Conservation (phyloP, 2,797 vertebrate species). For the Heterohyrax brucei region DNA sequence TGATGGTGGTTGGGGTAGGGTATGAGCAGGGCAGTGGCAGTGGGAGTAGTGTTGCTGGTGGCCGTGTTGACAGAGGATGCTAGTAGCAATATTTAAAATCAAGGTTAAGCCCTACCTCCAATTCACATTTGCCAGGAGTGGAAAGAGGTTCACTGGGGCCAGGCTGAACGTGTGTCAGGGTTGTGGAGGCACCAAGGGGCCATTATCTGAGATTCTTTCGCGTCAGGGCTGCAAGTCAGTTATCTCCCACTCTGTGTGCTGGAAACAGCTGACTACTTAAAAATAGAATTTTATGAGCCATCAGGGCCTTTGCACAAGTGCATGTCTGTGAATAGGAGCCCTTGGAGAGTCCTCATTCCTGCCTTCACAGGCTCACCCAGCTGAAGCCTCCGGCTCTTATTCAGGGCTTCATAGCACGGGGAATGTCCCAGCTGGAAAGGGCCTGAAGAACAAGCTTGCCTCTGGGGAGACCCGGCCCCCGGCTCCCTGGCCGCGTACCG, state of each 20-base stretch:
- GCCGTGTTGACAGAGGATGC: not conserved
- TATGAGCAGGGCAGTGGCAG: not conserved
- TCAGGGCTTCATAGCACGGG: not conserved
- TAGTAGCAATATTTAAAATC: not conserved
- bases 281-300: slow-evolving; percentile 76
- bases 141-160: not conserved
- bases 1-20: not conserved
- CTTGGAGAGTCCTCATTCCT: not conserved
- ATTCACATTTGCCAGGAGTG: not conserved
- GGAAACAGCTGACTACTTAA: slow-evolving; percentile 66
- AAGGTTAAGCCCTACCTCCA: not conserved
- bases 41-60: not conserved
- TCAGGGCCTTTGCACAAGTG: slow-evolving; percentile 64
- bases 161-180: not conserved
- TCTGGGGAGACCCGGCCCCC: not conserved
- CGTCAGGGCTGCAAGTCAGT: not conserved
- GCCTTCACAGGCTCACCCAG: not conserved
- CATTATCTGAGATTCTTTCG: slow-evolving; percentile 28
- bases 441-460: not conserved
- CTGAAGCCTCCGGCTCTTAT: not conserved
- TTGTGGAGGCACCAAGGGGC: not conserved
- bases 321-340: not conserved
- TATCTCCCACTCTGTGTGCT: slow-evolving; percentile 24
- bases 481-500: not conserved
- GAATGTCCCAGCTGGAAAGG: not conserved